Percentiles rank a stretch among this genome's conserved stretches.
Evolutionary conservation across 2,888 invertebrate species (phyloP).

Genomic region (Eristalis intricaria): DNA sequence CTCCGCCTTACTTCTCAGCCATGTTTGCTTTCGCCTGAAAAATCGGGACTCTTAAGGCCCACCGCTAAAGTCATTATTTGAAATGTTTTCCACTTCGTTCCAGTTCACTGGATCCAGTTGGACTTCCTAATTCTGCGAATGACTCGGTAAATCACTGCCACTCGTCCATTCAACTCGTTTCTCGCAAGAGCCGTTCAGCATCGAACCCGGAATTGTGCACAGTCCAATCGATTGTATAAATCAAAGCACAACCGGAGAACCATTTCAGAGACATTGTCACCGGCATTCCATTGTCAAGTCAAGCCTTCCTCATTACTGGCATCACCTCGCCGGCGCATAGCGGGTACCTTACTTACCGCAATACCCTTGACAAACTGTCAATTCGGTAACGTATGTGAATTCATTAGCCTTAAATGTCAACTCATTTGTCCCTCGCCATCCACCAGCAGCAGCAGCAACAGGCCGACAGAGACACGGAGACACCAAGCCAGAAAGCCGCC

Average conservation of each 20-base stretch:
- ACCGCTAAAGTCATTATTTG: too few relatives aligned
- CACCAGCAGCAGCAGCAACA: too few relatives aligned
- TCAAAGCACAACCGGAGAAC: neutral
- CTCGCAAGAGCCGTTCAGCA: neutral
- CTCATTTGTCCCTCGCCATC: conserved; percentile 24
- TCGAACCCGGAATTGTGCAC: neutral
- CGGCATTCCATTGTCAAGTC: neutral
- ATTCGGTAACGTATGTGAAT: conserved; percentile 12
- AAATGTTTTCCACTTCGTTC: too few relatives aligned
- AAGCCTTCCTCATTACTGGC: neutral
- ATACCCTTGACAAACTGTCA: conserved; percentile 29
- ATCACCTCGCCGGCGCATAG: neutral
- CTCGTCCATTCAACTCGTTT: neutral
- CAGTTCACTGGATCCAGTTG: neutral
- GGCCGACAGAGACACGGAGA: neutral
- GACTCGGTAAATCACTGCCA: neutral
- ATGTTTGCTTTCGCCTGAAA: too few relatives aligned
- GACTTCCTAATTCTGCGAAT: neutral
- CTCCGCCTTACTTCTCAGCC: too few relatives aligned
- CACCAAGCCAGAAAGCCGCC: too few relatives aligned
- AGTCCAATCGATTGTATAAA: neutral
- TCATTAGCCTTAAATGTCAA: conserved; percentile 60
- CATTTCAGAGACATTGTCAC: neutral
- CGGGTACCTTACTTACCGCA: neutral
- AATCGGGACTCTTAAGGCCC: too few relatives aligned